Evolutionary conservation across 2,888 invertebrate species (phyloP).

Genomic region (Steinernema hermaphroditum): DNA sequence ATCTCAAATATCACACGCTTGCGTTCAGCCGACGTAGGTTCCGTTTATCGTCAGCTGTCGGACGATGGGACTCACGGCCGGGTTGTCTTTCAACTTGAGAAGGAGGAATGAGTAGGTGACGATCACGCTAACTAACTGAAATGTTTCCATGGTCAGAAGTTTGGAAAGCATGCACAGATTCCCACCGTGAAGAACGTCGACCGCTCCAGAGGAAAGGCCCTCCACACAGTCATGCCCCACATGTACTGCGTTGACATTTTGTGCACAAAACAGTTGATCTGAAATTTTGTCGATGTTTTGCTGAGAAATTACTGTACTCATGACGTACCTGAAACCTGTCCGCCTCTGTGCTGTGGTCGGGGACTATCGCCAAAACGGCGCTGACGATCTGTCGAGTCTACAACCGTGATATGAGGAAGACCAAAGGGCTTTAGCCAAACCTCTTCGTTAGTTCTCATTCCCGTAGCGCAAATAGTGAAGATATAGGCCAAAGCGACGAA

Average conservation of each 20-base stretch:
- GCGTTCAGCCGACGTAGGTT: neutral
- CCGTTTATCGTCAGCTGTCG: neutral
- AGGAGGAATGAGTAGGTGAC: conserved; percentile 63
- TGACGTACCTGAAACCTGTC: conserved; percentile 61
- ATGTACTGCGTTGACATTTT: conserved; percentile 65
- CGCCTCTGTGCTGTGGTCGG: conserved; percentile 58
- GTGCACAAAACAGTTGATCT: conserved; percentile 65
- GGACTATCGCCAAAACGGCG: conserved; percentile 59
- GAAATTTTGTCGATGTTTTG: no score
- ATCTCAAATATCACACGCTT: neutral
- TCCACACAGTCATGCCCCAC: conserved; percentile 66
- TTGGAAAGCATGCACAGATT: neutral
- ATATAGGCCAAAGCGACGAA: conserved; percentile 59
- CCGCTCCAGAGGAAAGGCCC: conserved; percentile 64
- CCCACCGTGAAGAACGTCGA: conserved; percentile 64
- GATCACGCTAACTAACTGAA: conserved; percentile 62
- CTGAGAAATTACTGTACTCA: no score
- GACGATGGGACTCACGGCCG: conserved; percentile 30
- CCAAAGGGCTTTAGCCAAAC: conserved; percentile 42
- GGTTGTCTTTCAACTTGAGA: conserved; percentile 61
- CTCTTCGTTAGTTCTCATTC: conserved; percentile 61
- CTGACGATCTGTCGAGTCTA: conserved; percentile 62
- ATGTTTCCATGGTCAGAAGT: neutral
- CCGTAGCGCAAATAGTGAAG: conserved; percentile 56
- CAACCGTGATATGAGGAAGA: neutral